Evolutionary conservation across 2,113 vertebrate genomes (phyloP).

Genomic region (Sceloporus tristichus): DNA sequence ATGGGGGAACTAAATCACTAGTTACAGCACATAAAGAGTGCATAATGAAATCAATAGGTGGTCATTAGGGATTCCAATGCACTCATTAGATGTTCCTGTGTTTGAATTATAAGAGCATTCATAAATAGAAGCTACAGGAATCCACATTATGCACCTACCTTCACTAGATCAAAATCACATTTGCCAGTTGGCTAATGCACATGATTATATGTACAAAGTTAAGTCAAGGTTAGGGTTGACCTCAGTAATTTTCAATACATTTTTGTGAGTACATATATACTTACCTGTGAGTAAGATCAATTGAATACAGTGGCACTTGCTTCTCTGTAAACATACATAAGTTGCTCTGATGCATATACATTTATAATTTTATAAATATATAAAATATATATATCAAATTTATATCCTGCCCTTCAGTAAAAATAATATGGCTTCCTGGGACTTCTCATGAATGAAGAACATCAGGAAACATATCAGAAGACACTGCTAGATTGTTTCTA

Average conservation of each 20-base stretch:
- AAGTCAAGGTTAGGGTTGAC: too few species aligned
- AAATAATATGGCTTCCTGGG: too few species aligned
- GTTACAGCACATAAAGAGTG: background rate
- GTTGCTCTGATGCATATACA: too few species aligned
- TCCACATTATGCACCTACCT: background rate
- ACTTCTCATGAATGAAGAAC: background rate
- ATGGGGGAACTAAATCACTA: background rate
- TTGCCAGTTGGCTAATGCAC: background rate
- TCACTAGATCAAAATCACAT: background rate
- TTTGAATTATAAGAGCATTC: constrained; percentile 6
- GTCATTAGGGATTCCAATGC: background rate
- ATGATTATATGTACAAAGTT: background rate
- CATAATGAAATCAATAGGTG: constrained; percentile 28
- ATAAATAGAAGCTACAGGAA: background rate
- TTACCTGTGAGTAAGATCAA: background rate
- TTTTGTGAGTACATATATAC: too few species aligned
- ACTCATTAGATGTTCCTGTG: background rate
- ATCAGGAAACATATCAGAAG: background rate
- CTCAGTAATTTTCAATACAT: too few species aligned
- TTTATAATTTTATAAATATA: too few species aligned
- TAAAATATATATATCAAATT: too few species aligned
- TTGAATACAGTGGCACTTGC: background rate
- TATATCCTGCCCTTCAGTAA: too few species aligned
- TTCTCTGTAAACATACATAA: background rate
- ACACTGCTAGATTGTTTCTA: background rate